A percentile compares a stretch with the other conserved stretches of the same genome.
Evolutionary conservation across 2,888 invertebrate species (phyloP).

Genomic region (Caenorhabditis uteleia): DNA sequence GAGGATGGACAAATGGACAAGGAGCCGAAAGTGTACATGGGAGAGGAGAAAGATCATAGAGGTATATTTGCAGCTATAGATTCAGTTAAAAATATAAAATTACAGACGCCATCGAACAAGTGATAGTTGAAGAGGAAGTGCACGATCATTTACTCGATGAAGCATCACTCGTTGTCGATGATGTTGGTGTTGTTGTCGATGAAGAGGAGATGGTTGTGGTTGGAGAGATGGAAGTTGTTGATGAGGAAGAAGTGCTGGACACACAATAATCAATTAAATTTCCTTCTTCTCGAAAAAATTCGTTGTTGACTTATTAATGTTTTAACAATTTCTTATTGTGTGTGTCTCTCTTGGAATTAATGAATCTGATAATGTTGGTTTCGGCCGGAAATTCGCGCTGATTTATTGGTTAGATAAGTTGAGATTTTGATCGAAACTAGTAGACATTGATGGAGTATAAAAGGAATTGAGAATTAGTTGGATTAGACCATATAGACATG

Average conservation of each 20-base stretch:
- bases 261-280: neutral
- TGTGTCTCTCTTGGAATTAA: too few relatives aligned
- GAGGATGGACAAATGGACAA: neutral
- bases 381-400: too few relatives aligned
- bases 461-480: too few relatives aligned
- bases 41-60: neutral
- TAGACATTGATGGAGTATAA: too few relatives aligned
- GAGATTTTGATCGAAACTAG: too few relatives aligned
- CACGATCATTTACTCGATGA: conserved; percentile 14
- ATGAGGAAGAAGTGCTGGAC: neutral
- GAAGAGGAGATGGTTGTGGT: neutral
- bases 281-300: neutral
- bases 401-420: too few relatives aligned
- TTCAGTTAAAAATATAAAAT: neutral
- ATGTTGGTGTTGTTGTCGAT: neutral
- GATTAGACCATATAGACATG: neutral
- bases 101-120: conserved; percentile 19
- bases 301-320: neutral
- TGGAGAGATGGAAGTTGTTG: neutral
- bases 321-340: conserved; percentile 1
- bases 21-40: conserved; percentile 8
- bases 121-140: conserved; percentile 28
- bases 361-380: too few relatives aligned
- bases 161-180: conserved; percentile 1
- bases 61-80: neutral